Evolutionary conservation across 2,888 invertebrate genomes (phyloP).

Genomic region (Aquatica leii): DNA sequence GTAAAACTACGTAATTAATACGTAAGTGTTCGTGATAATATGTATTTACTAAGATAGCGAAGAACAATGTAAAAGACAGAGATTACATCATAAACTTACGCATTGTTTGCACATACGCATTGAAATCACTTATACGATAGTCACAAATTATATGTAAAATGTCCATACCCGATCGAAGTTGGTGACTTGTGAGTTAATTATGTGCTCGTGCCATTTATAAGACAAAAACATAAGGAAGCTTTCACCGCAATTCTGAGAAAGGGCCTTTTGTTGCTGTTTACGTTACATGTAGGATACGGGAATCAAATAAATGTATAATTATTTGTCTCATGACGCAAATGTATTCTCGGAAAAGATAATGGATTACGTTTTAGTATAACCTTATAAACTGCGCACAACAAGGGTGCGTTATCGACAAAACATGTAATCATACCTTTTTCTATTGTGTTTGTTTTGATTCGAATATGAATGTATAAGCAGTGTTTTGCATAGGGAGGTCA

Average conservation of each 20-base stretch:
- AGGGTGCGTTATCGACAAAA: slow-evolving; percentile 28
- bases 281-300: neutral
- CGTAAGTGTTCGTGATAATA: no score
- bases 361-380: no score
- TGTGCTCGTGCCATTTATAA: neutral
- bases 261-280: slow-evolving; percentile 1
- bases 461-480: neutral
- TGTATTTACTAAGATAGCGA: no score
- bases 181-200: neutral
- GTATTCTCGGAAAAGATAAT: slow-evolving; percentile 1
- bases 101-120: neutral
- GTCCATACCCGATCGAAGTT: neutral
- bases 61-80: no score
- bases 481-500: slow-evolving; percentile 1
- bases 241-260: slow-evolving; percentile 7
- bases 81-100: neutral
- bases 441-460: slow-evolving; percentile 15
- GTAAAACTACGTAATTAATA: no score
- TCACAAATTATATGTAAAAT: no score
- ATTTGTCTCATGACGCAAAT: slow-evolving; percentile 27
- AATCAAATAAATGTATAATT: slow-evolving; percentile 19
- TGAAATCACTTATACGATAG: neutral
- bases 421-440: slow-evolving; percentile 1
- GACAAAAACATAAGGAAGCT: slow-evolving; percentile 2
- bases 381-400: slow-evolving; percentile 22